Evolutionary conservation across 2,113 vertebrate species (phyloP), one percentile per base, ranked within the genome.

Genomic region (Coregonus clupeaformis): DNA sequence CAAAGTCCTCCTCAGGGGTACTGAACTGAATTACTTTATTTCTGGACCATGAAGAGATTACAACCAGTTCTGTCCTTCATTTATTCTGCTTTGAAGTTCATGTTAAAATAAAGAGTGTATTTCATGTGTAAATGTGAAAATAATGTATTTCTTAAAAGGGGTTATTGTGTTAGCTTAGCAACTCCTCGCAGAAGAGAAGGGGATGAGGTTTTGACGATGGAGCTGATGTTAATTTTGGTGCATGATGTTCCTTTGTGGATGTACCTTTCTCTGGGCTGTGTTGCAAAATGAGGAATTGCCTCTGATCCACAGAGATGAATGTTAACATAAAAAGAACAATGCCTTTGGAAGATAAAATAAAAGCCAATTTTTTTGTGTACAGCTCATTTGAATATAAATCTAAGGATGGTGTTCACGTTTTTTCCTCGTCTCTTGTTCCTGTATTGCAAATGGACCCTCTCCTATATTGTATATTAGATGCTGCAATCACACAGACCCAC

Each of bases 381-480:
- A 29, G 30, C 82, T 84, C 74, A 80, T 89, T 85, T 86, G 71
- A 87, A 87, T 86, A 79, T 78, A 84, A 85, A 90, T 90, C 74
- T 84, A 81, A 78, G 47, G 20, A 77, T 65, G 49, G 66, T 76
- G 71, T 68, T 80, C 74, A 81, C 75, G 72, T 71, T 75, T 72
- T 68, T 24, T 72, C 63, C 25, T 64, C 71, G n/a, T 59, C 63
- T 78, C 64, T 79, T 18, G 29, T n/a, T 73, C 36, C 30, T 72
- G 3, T 49, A 55, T 52, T 42, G 5, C 22, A 68, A 47, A 68
- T 47, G 36, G 36, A 68, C 22, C 24, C 42, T 22, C 9, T 60
- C n/a, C 5, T 22, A 22, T 47, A 49, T 18, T 32, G 16, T 18
- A 30, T 36, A 32, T 29, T n/a, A 18, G 29, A 60, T 60, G 57